A percentile compares a stretch with the other conserved stretches of the same genome.
phyloP scores from a whole-genome alignment of 1,140 invertebrate genomes.

The Nasonia giraulti region DNA sequence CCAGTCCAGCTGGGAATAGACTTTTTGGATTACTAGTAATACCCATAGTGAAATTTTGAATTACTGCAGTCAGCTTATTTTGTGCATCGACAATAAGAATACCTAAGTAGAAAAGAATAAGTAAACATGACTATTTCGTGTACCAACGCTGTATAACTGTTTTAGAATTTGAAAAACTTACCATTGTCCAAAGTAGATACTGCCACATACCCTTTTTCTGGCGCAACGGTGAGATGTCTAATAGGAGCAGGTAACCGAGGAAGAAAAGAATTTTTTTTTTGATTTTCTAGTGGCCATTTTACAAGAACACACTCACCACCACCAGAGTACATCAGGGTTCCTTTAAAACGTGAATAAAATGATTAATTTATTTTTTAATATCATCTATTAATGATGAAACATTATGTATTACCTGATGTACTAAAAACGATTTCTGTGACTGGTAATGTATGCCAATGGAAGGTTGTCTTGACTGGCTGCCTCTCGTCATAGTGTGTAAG shows the following conservation, averaged over 20 bases:
- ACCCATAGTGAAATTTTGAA: constrained; percentile 83
- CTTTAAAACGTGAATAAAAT: constrained; percentile 65
- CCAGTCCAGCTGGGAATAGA: constrained; percentile 80
- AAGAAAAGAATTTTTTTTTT: constrained; percentile 78
- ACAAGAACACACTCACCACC: constrained; percentile 87
- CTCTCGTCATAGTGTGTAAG: constrained; percentile 61
- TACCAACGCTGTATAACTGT: constrained; percentile 11
- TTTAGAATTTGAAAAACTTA: constrained; percentile 59
- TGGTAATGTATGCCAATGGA: constrained; percentile 88
- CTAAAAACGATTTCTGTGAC: constrained; percentile 83
- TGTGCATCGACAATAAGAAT: constrained; percentile 81
- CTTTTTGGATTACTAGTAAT: constrained; percentile 69
- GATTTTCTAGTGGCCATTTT: constrained; percentile 81
- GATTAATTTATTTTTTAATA: neutral
- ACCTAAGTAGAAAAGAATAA: constrained; percentile 68
- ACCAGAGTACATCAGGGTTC: constrained; percentile 82
- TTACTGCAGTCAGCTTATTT: constrained; percentile 75
- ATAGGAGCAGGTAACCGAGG: constrained; percentile 85
- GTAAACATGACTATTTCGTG: constrained; percentile 35
- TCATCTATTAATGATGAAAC: constrained; percentile 18
- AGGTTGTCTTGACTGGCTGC: constrained; percentile 73
- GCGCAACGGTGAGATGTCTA: constrained; percentile 79
- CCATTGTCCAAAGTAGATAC: constrained; percentile 85
- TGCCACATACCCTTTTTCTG: constrained; percentile 80
- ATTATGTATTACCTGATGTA: constrained; percentile 75